phyloP scores from a whole-genome alignment of 2,113 vertebrate species.

The Phalacrocorax brasilianus region DNA sequence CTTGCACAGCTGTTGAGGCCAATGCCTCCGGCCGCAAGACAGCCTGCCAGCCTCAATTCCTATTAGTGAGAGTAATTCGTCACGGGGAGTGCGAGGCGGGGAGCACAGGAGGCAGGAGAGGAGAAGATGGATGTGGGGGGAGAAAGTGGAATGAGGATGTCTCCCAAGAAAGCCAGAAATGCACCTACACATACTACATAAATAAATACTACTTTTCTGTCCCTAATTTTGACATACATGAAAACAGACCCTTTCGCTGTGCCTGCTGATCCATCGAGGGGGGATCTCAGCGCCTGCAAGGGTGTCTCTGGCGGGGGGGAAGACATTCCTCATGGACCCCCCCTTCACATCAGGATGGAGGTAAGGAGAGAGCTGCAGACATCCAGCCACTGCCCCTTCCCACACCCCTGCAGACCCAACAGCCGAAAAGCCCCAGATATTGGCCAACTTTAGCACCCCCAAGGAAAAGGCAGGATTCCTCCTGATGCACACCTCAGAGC shows the following conservation, averaged over 20 bases:
- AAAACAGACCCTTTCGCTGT: not conserved
- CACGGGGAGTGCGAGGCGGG: rapidly evolving
- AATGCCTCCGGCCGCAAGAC: not conserved
- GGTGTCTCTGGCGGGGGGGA: rapidly evolving
- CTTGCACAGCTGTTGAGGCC: not conserved
- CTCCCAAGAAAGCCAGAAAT: not conserved
- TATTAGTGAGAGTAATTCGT: rapidly evolving
- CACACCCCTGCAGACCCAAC: not conserved
- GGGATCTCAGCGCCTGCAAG: not conserved
- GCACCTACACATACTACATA: rapidly evolving
- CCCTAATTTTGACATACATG: not conserved
- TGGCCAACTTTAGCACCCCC: not conserved
- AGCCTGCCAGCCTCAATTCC: not conserved
- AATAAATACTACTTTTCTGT: not conserved
- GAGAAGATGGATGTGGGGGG: rapidly evolving
- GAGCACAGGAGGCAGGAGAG: not conserved
- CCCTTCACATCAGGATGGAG: rapidly evolving
- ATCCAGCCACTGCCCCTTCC: not conserved
- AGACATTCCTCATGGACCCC: not conserved
- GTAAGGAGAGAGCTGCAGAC: not conserved
- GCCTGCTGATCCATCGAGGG: not conserved
- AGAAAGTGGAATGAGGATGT: rapidly evolving
- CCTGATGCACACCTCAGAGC: rapidly evolving
- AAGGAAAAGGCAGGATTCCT: not conserved
- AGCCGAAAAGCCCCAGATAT: not conserved